Evolutionary conservation across 2,888 invertebrate species (phyloP), one percentile per base, ranked within the genome.

Genomic region (Osmoderma eremita): DNA sequence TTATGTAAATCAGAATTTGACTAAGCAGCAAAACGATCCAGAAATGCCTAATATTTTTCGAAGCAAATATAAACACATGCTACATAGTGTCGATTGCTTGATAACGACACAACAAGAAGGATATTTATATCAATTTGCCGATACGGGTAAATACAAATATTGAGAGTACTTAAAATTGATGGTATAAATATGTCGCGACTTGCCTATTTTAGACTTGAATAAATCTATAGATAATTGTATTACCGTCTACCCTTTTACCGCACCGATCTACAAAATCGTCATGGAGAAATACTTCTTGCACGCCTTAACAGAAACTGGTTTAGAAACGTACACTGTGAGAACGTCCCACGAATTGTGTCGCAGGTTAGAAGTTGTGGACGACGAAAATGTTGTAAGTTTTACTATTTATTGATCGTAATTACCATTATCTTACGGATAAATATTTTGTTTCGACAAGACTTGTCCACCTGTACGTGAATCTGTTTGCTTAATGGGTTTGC

Each of bases 321-420:
- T 93, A 45, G 92, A 93, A 80, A 89, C 91, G 0, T 93, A 92
- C 75, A 92, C 92, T 0, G 83, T 88, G 18, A 83, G 90, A 50
- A 84, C 88, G 61, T 87, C 89, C 0, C 88, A 90, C 75, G 85
- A 88, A 69, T 78, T 89, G 1, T 86, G 87, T 61, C 83, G 84
- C 70, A 82, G 81, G 48, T 76, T 83, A 1, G 83, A 84, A 61
- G 77, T 80, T n/a, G 75, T 83, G 10, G 84, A 86, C 72, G 78
- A 82, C 64, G 75, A 81, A 3, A 83, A 81, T 71, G 81, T 82
- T 68, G 81, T 81, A 75, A 76, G 76, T 77, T 36, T 39, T 39
- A 3, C 4, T 17, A 41, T 20, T 5, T 5, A 20, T 13, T 22
- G 4, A 42, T 15, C 17, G 13, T 1, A 38, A 50, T 63, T 36